A percentile compares a stretch with the other conserved stretches of the same genome.
These are phyloP conservation scores for Leguminivora glycinivorella DNA, from an alignment of 1,140 invertebrate genomes.

Conservation along the genomic window DNA sequence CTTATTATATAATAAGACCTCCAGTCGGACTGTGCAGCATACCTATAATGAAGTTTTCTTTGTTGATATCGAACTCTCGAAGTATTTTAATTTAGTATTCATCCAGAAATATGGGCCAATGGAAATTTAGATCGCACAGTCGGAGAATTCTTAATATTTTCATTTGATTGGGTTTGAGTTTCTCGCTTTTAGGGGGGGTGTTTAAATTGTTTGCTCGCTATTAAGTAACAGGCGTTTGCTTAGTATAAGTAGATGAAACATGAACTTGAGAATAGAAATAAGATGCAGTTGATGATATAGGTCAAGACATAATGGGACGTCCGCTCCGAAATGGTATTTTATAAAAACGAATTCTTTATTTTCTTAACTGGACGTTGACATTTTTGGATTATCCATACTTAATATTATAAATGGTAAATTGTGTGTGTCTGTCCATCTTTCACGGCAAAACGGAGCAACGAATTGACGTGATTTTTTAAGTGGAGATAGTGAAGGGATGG, in stretches of 20 bases:
- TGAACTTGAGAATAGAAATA: background rate
- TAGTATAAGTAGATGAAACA: background rate
- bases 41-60: conserved; percentile 21
- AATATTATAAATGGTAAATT: no score
- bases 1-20: background rate
- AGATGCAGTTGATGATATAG: background rate
- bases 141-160: background rate
- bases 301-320: no score
- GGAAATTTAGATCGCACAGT: conserved; percentile 8
- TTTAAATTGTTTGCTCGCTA: background rate
- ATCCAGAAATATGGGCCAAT: conserved; percentile 19
- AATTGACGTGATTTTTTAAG: no score
- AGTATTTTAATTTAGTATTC: conserved; percentile 28
- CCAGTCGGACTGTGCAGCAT: background rate
- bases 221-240: background rate
- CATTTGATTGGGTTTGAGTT: conserved; percentile 23
- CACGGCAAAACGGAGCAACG: no score
- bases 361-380: no score
- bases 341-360: no score
- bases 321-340: no score
- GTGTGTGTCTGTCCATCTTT: no score
- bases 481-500: no score
- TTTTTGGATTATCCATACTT: no score
- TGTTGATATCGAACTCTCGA: conserved; percentile 21
- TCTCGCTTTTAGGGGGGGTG: background rate